Conservation (phyloP, 1,140 invertebrate species). For the Anastatus disparis region DNA sequence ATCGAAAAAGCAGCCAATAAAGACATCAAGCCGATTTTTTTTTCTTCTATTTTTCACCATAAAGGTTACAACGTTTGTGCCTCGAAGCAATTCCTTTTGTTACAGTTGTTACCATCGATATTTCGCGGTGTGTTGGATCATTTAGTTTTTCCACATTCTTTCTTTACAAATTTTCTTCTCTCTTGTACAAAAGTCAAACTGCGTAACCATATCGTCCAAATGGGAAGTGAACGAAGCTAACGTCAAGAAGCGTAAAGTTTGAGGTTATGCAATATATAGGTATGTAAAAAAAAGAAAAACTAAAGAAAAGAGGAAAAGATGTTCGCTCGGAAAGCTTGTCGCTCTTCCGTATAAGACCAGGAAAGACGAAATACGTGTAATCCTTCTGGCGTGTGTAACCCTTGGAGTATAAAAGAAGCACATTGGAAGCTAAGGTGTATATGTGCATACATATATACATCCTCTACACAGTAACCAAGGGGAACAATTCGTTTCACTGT, state of each 20-base stretch:
- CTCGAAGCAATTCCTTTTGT: constrained; percentile 52
- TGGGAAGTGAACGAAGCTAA: too few species aligned
- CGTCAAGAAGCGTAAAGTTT: background rate
- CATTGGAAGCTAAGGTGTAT: constrained; percentile 41
- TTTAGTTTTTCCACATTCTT: background rate
- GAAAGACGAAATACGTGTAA: constrained; percentile 44
- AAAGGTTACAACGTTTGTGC: constrained; percentile 14
- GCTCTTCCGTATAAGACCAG: background rate
- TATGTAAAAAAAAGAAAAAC: background rate
- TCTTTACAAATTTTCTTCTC: constrained; percentile 17
- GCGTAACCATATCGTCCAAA: too few species aligned
- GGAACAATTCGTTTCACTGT: constrained; percentile 59
- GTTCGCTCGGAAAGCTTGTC: background rate
- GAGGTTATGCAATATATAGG: too few species aligned
- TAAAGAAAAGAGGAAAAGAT: background rate
- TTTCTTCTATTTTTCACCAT: constrained; percentile 34
- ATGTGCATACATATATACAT: too few species aligned
- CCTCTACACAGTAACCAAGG: too few species aligned
- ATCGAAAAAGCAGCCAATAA: constrained; percentile 41
- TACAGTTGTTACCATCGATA: constrained; percentile 45
- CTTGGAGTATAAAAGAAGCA: constrained; percentile 45
- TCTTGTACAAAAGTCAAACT: too few species aligned
- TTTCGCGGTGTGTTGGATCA: background rate
- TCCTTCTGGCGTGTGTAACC: constrained; percentile 34
- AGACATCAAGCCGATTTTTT: constrained; percentile 40